Base-by-base conservation (phyloP, 2,888 invertebrate species). In the Scaptomyza flava region DNA sequence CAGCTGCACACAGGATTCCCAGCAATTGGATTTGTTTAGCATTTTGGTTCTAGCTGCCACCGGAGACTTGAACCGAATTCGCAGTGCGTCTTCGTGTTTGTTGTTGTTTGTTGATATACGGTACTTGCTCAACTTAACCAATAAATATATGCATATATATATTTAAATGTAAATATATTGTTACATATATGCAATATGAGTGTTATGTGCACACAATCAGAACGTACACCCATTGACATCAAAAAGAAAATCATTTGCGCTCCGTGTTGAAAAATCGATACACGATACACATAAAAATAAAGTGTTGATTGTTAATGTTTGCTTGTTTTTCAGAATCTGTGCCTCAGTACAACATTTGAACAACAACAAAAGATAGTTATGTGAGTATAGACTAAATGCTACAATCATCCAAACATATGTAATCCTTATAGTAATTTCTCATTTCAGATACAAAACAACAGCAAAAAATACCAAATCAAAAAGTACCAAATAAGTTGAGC, bases 181-280 rank as follows among this genome's bases (percentile, higher is more conserved):
- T 23, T 23, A 4, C 3, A 23, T 23, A 23, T 23, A 17, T 17
- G 17, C 17, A 4, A 23, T 4, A 23, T 23, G 23, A 23, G 9
- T 17, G 17, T 23, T n/a, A 30, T 34, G 17, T 20, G 27, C 41
- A 46, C 9, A 30, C 31, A 48, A 47, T 43, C 56, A 8, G 52
- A 17, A 17, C 38, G 12, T 45, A 30, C 23, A 43, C 38, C 34
- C 43, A 36, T 30, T 38, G 34, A 58, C 38, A 31, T 11, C 6
- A 23, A 17, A 38, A 41, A 14, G 33, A 52, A n/a, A 30, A 46
- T 2, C 12, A 42, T 41, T 58, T 47, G 38, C 38, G 33, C 33
- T 38, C 34, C 36, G 38, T 50, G 38, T 68, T 70, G 74, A 74
- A 75, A 75, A 75, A 75, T 75, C 74, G 71, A 75, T 75, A 74